Evolutionary conservation across 92 coral and sea anemone genomes (phyloP).

Genomic region (Nematostella vectensis): DNA sequence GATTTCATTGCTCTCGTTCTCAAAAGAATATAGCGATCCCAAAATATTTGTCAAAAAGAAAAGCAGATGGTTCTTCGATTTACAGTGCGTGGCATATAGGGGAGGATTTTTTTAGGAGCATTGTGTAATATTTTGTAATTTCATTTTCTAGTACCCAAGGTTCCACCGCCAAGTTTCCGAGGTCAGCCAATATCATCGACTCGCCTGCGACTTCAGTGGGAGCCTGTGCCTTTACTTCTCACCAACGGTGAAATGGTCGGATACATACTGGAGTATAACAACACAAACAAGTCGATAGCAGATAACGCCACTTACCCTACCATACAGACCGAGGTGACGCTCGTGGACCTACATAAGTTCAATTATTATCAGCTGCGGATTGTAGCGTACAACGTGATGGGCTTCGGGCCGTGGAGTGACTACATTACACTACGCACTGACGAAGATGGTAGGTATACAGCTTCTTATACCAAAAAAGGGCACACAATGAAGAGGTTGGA

Average conservation of each 20-base stretch:
- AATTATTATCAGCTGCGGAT: constrained; percentile 50
- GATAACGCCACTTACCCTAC: constrained; percentile 16
- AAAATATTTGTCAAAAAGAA: no score
- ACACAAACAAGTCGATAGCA: constrained; percentile 21
- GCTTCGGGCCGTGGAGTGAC: constrained; percentile 34
- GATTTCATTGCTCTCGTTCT: no score
- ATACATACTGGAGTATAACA: constrained; percentile 28
- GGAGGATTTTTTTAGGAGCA: no score
- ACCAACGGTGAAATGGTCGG: constrained; percentile 53
- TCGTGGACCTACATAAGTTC: constrained; percentile 35
- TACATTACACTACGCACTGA: constrained; percentile 33
- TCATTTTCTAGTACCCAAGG: constrained; percentile 38
- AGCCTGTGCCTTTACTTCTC: constrained; percentile 28
- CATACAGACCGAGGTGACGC: not conserved
- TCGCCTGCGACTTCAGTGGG: constrained; percentile 38
- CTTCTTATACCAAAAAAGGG: no score
- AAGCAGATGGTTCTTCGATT: no score
- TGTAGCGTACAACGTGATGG: constrained; percentile 43
- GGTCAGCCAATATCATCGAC: constrained; percentile 33
- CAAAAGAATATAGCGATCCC: no score
- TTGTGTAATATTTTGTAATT: no score
- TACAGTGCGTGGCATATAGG: no score
- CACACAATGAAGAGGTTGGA: no score
- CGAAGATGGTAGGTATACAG: constrained; percentile 57
- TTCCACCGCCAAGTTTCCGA: constrained; percentile 28